phyloP scores from a whole-genome alignment of 2,113 vertebrate genomes.

The Euleptes europaea region DNA sequence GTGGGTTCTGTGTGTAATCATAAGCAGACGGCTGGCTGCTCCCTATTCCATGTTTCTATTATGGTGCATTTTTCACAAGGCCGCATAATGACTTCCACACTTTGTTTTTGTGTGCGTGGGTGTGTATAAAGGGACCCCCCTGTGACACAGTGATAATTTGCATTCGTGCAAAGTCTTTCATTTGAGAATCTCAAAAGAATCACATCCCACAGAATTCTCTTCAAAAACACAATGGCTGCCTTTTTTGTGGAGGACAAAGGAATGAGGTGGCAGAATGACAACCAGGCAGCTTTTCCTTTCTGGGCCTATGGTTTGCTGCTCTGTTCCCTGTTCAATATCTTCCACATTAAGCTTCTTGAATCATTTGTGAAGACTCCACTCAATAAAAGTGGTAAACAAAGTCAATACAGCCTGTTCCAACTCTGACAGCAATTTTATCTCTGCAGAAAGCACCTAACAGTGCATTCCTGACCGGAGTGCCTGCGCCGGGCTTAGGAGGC shows the following conservation, averaged over 20 bases:
- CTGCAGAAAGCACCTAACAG: background rate
- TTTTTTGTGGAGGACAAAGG: background rate
- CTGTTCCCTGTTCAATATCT: background rate
- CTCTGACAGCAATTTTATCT: background rate
- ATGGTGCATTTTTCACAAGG: background rate
- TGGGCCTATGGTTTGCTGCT: background rate
- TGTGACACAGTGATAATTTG: constrained; percentile 4
- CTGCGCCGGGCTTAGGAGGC: too few species aligned
- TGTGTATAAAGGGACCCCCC: constrained; percentile 7
- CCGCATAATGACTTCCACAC: background rate
- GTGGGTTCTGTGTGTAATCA: background rate
- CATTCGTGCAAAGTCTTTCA: background rate
- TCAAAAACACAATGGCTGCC: background rate
- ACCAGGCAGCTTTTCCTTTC: background rate
- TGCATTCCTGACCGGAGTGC: too few species aligned
- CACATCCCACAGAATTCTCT: background rate
- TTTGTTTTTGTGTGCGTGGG: background rate
- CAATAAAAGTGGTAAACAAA: background rate
- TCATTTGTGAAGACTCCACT: background rate
- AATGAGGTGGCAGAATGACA: background rate
- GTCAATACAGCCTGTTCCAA: background rate
- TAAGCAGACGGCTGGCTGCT: background rate
- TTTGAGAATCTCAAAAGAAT: constrained; percentile 18
- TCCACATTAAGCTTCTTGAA: constrained; percentile 4
- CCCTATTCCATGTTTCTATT: background rate